Evolutionary conservation across 2,888 invertebrate species (phyloP).

Genomic region (Zygogramma bicolorata): DNA sequence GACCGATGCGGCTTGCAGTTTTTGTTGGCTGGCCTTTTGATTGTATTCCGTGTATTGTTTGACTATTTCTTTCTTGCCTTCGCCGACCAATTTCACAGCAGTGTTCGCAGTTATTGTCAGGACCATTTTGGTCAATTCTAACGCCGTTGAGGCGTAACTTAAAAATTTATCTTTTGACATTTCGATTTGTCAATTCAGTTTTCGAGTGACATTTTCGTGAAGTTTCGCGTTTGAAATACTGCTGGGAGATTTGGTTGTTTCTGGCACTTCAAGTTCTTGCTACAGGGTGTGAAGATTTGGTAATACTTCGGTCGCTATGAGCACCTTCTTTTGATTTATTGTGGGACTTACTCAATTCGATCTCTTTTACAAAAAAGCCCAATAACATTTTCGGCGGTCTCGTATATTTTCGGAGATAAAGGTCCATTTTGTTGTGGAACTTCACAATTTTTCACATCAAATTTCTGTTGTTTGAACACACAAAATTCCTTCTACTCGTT

Average conservation of each 20-base stretch:
- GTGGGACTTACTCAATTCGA: too few species aligned
- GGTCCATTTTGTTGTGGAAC: too few species aligned
- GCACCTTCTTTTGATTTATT: too few species aligned
- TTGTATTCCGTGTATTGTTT: slow-evolving; percentile 50
- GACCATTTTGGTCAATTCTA: slow-evolving; percentile 52
- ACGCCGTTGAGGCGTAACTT: slow-evolving; percentile 43
- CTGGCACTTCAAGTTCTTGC: too few species aligned
- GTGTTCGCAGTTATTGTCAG: slow-evolving; percentile 50
- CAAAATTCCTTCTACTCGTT: too few species aligned
- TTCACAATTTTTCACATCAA: too few species aligned
- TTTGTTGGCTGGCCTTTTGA: slow-evolving; percentile 16
- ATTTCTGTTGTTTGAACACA: too few species aligned
- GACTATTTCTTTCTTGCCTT: slow-evolving; percentile 47
- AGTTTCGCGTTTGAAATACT: background rate
- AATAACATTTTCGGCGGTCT: too few species aligned
- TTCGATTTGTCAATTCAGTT: slow-evolving; percentile 10
- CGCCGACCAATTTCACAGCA: slow-evolving; percentile 44
- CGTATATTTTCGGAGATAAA: too few species aligned
- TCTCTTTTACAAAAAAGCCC: too few species aligned
- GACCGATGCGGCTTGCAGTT: slow-evolving; percentile 34
- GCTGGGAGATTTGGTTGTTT: background rate
- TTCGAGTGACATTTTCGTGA: slow-evolving; percentile 24
- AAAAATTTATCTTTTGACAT: slow-evolving; percentile 46
- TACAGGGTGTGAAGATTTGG: too few species aligned
- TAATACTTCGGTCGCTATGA: too few species aligned